phyloP scores from a whole-genome alignment of 2,888 invertebrate species.

The Ophion costatus region DNA sequence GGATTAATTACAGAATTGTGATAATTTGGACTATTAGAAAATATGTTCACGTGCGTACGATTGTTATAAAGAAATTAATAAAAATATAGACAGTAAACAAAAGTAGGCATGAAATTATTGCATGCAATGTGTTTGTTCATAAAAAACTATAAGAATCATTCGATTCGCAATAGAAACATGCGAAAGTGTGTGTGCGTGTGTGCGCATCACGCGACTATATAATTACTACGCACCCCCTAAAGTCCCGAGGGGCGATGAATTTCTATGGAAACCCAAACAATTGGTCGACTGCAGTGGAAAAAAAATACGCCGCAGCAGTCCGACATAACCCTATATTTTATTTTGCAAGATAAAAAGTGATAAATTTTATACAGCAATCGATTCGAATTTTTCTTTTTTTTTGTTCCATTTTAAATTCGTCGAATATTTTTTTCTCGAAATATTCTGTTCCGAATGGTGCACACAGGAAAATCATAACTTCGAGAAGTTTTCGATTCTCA shows the following conservation, averaged over 20 bases:
- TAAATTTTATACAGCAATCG: background rate
- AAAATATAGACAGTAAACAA: too few species aligned
- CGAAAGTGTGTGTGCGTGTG: background rate
- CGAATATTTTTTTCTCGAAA: background rate
- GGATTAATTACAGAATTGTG: too few species aligned
- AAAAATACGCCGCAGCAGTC: background rate
- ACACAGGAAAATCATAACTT: background rate
- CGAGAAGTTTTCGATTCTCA: background rate
- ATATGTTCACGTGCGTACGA: too few species aligned
- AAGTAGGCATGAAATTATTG: too few species aligned
- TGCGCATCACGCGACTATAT: background rate
- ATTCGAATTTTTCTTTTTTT: background rate
- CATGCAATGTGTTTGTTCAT: too few species aligned
- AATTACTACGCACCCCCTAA: constrained; percentile 27
- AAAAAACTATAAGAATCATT: too few species aligned
- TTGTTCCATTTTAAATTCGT: background rate
- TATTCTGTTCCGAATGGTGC: background rate
- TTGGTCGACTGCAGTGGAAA: constrained; percentile 5
- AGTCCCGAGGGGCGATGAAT: constrained; percentile 34
- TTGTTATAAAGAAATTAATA: too few species aligned
- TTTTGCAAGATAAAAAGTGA: background rate
- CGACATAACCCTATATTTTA: background rate
- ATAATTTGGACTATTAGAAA: too few species aligned
- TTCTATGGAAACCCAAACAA: constrained; percentile 61
- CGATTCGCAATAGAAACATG: too few species aligned